These are phyloP conservation scores for Leistus spinibarbis DNA, from an alignment of 2,888 invertebrate species.

Conservation along the genomic window DNA sequence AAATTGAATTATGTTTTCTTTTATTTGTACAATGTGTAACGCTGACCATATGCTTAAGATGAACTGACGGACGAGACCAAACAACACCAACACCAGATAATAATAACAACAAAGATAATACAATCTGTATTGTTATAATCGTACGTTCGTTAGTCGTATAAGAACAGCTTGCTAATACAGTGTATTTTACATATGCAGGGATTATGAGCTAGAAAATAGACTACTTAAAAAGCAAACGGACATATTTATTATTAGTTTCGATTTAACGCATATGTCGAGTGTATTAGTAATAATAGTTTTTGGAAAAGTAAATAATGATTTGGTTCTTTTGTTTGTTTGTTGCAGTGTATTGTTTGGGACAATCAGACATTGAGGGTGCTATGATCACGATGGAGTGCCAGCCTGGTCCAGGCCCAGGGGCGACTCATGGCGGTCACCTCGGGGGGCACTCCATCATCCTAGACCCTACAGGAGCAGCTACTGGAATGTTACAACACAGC, in stretches of 20 bases:
- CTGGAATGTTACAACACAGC: conserved; percentile 52
- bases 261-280: no score
- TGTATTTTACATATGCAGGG: background rate
- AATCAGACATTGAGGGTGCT: conserved; percentile 53
- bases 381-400: conserved; percentile 61
- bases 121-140: conserved; percentile 3
- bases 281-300: no score
- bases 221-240: background rate
- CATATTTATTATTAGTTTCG: background rate
- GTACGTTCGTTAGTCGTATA: background rate
- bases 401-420: conserved; percentile 57
- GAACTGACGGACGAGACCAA: background rate
- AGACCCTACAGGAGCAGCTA: conserved; percentile 50
- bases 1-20: conserved; percentile 10
- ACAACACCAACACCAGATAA: conserved; percentile 3
- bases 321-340: conserved; percentile 8
- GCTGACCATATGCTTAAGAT: conserved; percentile 16
- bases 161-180: conserved; percentile 14
- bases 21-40: conserved; percentile 6
- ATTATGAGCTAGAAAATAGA: background rate
- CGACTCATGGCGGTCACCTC: conserved; percentile 58
- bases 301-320: no score
- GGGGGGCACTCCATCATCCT: conserved; percentile 59
- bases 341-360: background rate
- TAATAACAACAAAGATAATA: conserved; percentile 2